phyloP scores from a whole-genome alignment of 2,113 vertebrate genomes.

The Tragelaphus scriptus region DNA sequence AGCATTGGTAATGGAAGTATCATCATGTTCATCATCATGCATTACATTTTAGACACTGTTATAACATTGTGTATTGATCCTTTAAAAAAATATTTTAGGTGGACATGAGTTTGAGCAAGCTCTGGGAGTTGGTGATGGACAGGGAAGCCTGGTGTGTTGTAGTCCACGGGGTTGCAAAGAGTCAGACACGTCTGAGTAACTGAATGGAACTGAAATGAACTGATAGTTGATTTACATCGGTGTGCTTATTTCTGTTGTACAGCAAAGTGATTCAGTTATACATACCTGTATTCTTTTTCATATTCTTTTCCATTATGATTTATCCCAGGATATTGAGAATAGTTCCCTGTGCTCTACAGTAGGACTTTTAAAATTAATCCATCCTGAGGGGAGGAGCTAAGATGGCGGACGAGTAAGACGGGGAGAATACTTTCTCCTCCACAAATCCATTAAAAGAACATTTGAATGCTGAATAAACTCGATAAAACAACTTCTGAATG shows the following conservation, averaged over 20 bases:
- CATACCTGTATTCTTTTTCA: background rate
- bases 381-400: no score
- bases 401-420: no score
- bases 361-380: background rate
- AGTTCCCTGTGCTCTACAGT: background rate
- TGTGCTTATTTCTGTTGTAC: background rate
- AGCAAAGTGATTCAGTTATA: background rate
- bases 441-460: no score
- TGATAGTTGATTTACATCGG: background rate
- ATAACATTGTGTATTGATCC: background rate
- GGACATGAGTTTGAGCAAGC: background rate
- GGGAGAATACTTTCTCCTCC: no score
- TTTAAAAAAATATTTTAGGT: background rate
- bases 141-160: background rate
- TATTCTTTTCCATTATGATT: background rate
- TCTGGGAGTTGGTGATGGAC: background rate
- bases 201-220: background rate
- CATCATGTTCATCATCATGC: background rate
- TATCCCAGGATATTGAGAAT: background rate
- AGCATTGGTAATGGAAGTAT: background rate
- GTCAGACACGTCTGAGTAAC: accelerated
- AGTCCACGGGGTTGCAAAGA: background rate
- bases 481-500: no score
- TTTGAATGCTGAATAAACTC: no score
- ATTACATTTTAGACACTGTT: background rate